phyloP scores from a whole-genome alignment of 2,888 invertebrate genomes.

The Cheiracanthium punctorium region DNA sequence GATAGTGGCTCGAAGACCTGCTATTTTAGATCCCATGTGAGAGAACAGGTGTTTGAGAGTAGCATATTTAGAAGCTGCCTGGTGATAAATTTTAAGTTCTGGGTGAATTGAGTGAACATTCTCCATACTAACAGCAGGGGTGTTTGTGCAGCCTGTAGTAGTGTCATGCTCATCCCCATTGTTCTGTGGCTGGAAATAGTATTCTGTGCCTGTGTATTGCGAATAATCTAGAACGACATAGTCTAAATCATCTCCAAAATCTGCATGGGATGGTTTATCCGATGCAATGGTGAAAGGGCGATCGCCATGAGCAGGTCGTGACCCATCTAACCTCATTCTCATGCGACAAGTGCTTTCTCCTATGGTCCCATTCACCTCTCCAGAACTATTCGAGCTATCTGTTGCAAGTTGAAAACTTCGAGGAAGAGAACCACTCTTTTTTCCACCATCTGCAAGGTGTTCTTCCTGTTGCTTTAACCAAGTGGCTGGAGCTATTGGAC shows the following conservation, averaged over 20 bases:
- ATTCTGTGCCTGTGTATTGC: conserved; percentile 51
- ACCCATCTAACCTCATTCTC: conserved; percentile 57
- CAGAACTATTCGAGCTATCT: conserved; percentile 17
- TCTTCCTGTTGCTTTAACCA: conserved; percentile 85
- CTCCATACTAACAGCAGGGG: conserved; percentile 78
- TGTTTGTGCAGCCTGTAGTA: conserved; percentile 75
- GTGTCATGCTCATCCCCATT: conserved; percentile 74
- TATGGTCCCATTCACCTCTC: background rate
- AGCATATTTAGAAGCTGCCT: conserved; percentile 78
- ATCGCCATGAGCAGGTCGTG: conserved; percentile 42
- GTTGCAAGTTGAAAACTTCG: conserved; percentile 84
- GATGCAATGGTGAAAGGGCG: conserved; percentile 84
- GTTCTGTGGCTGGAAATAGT: conserved; percentile 27
- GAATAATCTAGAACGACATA: conserved; percentile 76
- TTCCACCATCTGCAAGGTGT: conserved; percentile 81
- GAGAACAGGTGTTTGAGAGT: conserved; percentile 74
- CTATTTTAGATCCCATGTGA: conserved; percentile 73
- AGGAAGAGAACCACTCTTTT: conserved; percentile 86
- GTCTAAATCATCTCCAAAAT: conserved; percentile 83
- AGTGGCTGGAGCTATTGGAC: conserved; percentile 82
- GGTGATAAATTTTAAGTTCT: conserved; percentile 85
- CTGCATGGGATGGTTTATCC: conserved; percentile 80
- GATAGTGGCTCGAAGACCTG: conserved; percentile 60
- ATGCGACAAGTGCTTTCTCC: conserved; percentile 23
- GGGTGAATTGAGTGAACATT: conserved; percentile 80